phyloP scores from a whole-genome alignment of 2,113 vertebrate genomes.

The Diphyllodes magnificus region DNA sequence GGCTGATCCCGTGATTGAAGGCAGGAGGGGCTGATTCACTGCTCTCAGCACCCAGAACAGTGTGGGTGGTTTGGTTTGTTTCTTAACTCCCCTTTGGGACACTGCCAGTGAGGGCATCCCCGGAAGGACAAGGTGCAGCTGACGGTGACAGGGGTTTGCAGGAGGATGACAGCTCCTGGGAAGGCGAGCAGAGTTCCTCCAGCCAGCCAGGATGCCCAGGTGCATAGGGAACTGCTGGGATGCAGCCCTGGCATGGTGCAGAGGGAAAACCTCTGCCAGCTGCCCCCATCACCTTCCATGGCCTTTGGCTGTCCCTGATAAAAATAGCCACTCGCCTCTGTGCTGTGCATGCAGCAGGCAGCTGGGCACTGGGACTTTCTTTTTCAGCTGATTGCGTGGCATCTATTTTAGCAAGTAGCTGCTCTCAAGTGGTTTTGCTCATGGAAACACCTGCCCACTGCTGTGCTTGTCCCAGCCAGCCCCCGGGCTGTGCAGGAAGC shows the following conservation, averaged over 20 bases:
- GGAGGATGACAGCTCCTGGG: background rate
- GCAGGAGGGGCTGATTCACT: background rate
- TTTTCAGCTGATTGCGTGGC: background rate
- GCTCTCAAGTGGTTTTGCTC: background rate
- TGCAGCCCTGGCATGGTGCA: background rate
- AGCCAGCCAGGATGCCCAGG: background rate
- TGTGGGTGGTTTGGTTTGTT: background rate
- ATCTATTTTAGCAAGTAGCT: background rate
- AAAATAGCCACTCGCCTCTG: background rate
- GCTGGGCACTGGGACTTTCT: background rate
- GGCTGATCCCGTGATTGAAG: background rate
- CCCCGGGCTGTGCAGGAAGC: accelerated
- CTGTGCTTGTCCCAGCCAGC: background rate
- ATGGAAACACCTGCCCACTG: background rate
- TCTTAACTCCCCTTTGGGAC: background rate
- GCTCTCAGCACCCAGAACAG: background rate
- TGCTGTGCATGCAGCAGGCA: background rate
- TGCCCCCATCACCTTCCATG: background rate
- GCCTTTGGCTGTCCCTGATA: background rate
- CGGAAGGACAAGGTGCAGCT: background rate
- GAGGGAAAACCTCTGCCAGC: background rate
- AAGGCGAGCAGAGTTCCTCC: background rate
- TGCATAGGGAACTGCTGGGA: background rate
- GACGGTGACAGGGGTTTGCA: background rate
- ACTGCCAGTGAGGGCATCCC: background rate